Conservation (phyloP, 2,113 vertebrate genomes). For the Alligator mississippiensis region DNA sequence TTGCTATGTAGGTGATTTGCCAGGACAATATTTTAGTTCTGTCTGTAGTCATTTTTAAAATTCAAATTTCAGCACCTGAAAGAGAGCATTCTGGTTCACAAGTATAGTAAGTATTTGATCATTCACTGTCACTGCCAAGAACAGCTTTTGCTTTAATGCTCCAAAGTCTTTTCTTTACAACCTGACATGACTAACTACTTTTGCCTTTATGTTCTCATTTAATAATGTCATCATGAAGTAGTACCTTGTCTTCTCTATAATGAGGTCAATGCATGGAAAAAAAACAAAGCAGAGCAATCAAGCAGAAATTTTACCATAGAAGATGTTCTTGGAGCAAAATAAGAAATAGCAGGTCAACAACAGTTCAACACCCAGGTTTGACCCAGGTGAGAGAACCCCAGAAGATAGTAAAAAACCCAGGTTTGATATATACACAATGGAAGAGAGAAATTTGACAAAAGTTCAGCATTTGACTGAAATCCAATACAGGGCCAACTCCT, state of each 20-base stretch:
- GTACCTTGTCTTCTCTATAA: constrained; percentile 57
- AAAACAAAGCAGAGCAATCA: constrained; percentile 56
- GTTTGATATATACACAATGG: background rate
- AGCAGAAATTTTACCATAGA: constrained; percentile 48
- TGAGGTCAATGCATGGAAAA: constrained; percentile 61
- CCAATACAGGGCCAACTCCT: rapidly evolving
- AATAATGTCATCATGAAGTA: constrained; percentile 61
- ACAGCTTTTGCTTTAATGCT: constrained; percentile 24
- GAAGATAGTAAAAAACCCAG: background rate
- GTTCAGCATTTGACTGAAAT: rapidly evolving
- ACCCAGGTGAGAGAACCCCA: background rate
- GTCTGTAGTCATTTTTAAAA: background rate
- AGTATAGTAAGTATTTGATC: constrained; percentile 53
- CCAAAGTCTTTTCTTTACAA: background rate
- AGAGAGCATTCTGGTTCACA: constrained; percentile 10
- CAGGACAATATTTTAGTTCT: constrained; percentile 16
- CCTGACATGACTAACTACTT: constrained; percentile 64
- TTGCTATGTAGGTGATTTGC: background rate
- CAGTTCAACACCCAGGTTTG: background rate
- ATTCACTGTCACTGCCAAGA: constrained; percentile 40
- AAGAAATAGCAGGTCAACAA: background rate
- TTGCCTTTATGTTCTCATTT: constrained; percentile 64
- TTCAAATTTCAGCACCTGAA: background rate
- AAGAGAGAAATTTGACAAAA: background rate
- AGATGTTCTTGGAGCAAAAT: background rate